Conservation (phyloP, 2,888 invertebrate species). For the Sinhomidia bicolor region DNA sequence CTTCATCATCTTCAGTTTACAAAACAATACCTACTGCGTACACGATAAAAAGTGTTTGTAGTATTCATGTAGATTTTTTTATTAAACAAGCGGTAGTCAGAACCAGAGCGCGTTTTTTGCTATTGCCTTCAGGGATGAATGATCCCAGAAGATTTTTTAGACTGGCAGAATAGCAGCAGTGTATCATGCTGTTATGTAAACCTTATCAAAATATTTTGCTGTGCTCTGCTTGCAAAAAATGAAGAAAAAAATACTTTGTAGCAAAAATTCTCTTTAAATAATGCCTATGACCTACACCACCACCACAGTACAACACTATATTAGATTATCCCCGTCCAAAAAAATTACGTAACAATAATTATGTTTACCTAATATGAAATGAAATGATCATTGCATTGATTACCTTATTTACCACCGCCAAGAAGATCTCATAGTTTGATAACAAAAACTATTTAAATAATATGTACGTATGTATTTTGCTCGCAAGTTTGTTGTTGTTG, state of each 20-base stretch:
- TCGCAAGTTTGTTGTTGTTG: too few relatives aligned
- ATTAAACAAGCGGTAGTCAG: conserved; percentile 20
- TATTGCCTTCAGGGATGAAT: conserved; percentile 57
- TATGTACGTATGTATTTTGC: neutral
- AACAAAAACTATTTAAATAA: neutral
- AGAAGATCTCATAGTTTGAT: neutral
- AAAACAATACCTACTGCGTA: neutral
- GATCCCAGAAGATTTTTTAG: conserved; percentile 27
- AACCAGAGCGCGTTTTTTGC: neutral
- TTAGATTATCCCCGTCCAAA: too few relatives aligned
- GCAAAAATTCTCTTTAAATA: neutral
- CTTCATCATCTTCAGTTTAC: conserved; percentile 9
- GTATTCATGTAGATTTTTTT: neutral
- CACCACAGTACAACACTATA: too few relatives aligned
- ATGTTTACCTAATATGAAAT: conserved; percentile 23
- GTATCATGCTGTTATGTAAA: too few relatives aligned
- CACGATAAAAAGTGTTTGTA: conserved; percentile 5
- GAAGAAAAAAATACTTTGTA: neutral
- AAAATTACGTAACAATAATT: neutral
- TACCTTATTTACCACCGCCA: neutral
- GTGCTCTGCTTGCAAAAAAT: neutral
- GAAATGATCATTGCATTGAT: conserved; percentile 15
- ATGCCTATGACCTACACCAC: too few relatives aligned
- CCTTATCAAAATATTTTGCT: too few relatives aligned
- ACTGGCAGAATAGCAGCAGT: too few relatives aligned